Evolutionary conservation across 2,888 invertebrate genomes (phyloP).

Genomic region (Brenthis hecate): DNA sequence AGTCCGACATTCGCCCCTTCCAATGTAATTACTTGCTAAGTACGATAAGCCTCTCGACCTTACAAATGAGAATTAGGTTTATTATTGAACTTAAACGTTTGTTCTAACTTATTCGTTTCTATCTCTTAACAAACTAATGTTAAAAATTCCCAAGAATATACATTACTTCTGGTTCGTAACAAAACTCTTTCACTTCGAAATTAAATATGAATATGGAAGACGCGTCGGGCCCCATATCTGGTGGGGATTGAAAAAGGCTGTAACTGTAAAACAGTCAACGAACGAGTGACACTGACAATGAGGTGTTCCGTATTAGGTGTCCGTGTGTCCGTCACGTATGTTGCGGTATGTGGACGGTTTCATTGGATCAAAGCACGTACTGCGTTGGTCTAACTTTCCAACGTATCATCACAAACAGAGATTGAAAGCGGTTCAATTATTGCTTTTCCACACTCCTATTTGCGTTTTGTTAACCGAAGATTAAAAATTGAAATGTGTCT

Average conservation of each 20-base stretch:
- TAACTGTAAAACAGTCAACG: conserved; percentile 77
- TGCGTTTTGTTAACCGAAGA: not conserved
- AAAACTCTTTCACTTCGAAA: conserved; percentile 60
- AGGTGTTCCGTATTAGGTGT: conserved; percentile 65
- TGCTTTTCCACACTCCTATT: conserved; percentile 18
- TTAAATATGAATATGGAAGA: conserved; percentile 68
- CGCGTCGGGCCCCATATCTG: conserved; percentile 63
- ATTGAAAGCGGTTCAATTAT: conserved; percentile 34
- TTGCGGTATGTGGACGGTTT: conserved; percentile 61
- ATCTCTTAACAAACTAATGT: not conserved
- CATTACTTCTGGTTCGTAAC: conserved; percentile 36
- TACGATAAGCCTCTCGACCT: conserved; percentile 35
- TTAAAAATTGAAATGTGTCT: not conserved
- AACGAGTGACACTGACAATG: conserved; percentile 75
- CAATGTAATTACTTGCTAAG: conserved; percentile 56
- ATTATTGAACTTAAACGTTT: conserved; percentile 7
- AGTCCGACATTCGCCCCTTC: conserved; percentile 58
- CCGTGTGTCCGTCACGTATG: conserved; percentile 50
- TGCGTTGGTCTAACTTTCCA: conserved; percentile 59
- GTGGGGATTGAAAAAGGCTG: conserved; percentile 61
- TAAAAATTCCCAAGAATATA: not conserved
- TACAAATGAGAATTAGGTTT: conserved; percentile 6
- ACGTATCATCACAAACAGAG: conserved; percentile 53
- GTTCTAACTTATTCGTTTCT: not conserved
- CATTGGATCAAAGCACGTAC: conserved; percentile 55